Conservation (phyloP, 2,113 vertebrate species). For the Morone saxatilis region DNA sequence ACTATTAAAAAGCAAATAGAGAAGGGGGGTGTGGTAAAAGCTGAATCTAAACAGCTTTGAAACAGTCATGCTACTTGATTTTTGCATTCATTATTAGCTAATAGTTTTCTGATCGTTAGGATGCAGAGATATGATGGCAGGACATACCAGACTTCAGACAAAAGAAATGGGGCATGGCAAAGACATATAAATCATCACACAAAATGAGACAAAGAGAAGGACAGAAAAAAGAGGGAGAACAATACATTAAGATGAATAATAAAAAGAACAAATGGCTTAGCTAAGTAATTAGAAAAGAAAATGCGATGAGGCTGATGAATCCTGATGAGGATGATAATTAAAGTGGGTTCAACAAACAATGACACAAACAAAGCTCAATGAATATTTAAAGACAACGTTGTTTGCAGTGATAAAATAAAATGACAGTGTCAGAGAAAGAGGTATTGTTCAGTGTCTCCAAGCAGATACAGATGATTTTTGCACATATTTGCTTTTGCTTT, state of each 20-base stretch:
- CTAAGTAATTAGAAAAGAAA: conserved; percentile 55
- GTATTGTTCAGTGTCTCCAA: not conserved
- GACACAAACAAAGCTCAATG: conserved; percentile 29
- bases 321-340: conserved; percentile 61
- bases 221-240: conserved; percentile 6
- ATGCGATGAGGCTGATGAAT: conserved; percentile 53
- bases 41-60: not conserved
- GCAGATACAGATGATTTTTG: too few relatives aligned
- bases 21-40: not conserved
- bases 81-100: not conserved
- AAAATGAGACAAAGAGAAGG: conserved; percentile 8
- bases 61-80: not conserved
- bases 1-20: not conserved
- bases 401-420: conserved; percentile 9
- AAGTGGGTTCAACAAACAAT: conserved; percentile 50
- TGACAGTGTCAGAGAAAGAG: not conserved
- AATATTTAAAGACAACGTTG: conserved; percentile 32
- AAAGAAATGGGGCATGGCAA: not conserved
- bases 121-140: not conserved
- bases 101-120: not conserved
- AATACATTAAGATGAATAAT: conserved; percentile 37
- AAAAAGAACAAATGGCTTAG: conserved; percentile 27
- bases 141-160: conserved; percentile 4
- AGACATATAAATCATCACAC: not conserved
- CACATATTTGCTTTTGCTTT: not conserved